Conservation (phyloP, 2,888 invertebrate genomes). For the Drosophila paucipuncta region DNA sequence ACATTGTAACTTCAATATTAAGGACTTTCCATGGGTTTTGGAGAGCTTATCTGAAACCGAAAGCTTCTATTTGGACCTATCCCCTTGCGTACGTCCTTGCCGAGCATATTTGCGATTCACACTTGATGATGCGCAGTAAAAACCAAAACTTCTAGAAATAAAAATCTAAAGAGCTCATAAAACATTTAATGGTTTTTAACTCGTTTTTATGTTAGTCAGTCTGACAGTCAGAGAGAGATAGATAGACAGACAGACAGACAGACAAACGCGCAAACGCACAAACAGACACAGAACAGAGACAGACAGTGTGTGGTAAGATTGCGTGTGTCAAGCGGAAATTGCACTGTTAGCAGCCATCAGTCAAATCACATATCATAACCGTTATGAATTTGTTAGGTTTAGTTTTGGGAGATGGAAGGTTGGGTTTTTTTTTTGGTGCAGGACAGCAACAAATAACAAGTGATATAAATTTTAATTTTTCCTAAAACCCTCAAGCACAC, state of each 20-base stretch:
- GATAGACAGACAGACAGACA: neutral
- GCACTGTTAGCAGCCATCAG: conserved; percentile 55
- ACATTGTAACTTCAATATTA: neutral
- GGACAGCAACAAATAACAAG: conserved; percentile 43
- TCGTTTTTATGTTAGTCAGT: conserved; percentile 23
- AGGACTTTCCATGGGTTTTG: neutral
- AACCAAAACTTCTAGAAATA: conserved; percentile 31
- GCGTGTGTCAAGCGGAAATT: conserved; percentile 44
- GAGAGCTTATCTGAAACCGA: neutral
- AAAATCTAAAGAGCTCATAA: conserved; percentile 43
- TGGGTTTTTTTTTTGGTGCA: neutral
- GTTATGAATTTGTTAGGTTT: conserved; percentile 52
- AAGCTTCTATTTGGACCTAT: neutral
- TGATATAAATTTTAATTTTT: conserved; percentile 70
- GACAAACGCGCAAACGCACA: no score
- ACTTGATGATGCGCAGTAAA: conserved; percentile 25
- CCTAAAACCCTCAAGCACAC: conserved; percentile 27
- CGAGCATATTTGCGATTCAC: conserved; percentile 39
- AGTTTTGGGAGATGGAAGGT: neutral
- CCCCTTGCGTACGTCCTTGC: neutral
- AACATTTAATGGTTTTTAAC: conserved; percentile 46
- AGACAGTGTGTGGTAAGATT: neutral
- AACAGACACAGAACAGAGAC: neutral
- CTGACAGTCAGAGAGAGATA: neutral
- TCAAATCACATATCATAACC: conserved; percentile 64